Evolutionary conservation across 2,113 vertebrate species (phyloP), one percentile per base, ranked within the genome.

Genomic region (Rhodinocichla rosea): DNA sequence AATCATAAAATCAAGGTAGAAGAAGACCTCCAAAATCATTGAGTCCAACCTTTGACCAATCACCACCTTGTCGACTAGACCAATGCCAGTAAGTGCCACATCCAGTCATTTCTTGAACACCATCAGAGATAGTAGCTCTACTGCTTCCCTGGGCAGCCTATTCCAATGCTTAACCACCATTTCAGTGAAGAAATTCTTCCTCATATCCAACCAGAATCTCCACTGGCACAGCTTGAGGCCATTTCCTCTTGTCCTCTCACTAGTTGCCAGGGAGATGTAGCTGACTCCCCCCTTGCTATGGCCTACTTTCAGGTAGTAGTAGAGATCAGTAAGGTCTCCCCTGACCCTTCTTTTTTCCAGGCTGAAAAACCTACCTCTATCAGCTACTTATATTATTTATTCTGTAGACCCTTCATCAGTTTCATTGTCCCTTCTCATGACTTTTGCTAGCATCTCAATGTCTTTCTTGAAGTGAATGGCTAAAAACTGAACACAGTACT

Each of bases 191-290:
- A 47, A 68, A 17, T 68, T 68, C 28, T 68, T 81, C n/a, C 22
- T 57, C 7, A 22, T 68, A 35, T 47, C 42, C 42, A 33, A 9
- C 22, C 0, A 0, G 37, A 68, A 39, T 14, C n/a, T 68, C 14
- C n/a, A 18, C 8, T 47, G 64, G 22, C 27, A 57, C 78, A 57
- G 28, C 42, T 57, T 49, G 42, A 57, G 52, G n/a, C 30, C 14
- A 28, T 59, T 57, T 81, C 18, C 14, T 81, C 28, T 81, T 8
- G 10, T 69, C 28, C 9, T 69, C 9, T n/a, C 35, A 17, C 28
- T 68, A 32, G 50, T 1, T 59, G 30, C 44, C 53, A 59, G 44
- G 40, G 18, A 59, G 35, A 28, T 49, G 23, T 40, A 59, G 44
- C 23, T 59, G 42, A 81, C 35, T 49, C 3, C 19, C 23, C 10